These are phyloP conservation scores for Danio choprae DNA, from an alignment of 2,797 vertebrate species.

Conservation along the genomic window DNA sequence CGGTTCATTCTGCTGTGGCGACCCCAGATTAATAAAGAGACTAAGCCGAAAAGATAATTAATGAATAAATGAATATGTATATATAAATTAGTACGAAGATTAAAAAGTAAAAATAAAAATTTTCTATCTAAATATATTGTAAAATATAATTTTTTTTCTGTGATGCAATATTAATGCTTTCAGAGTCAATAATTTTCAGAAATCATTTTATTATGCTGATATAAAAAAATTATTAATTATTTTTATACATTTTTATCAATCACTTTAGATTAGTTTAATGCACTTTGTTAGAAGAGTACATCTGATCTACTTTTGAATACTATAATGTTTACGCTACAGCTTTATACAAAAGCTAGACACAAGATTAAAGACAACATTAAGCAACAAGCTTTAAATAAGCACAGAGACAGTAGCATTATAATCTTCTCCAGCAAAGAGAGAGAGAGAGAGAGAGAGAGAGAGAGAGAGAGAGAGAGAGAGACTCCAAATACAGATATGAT, in stretches of 20 bases:
- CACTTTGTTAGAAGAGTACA: too few species aligned
- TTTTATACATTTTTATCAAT: too few species aligned
- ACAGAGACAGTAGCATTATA: conserved; percentile 22
- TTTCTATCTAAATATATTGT: too few species aligned
- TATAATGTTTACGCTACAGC: too few species aligned
- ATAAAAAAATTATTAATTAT: background rate
- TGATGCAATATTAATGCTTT: background rate
- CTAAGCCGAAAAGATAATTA: too few species aligned
- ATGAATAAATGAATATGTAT: too few species aligned
- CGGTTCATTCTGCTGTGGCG: too few species aligned
- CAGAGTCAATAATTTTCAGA: background rate
- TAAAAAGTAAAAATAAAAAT: too few species aligned
- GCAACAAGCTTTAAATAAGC: conserved; percentile 42
- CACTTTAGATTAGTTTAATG: background rate
- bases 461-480: background rate
- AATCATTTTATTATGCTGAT: background rate
- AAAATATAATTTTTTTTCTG: background rate
- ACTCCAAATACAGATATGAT: conserved; percentile 64
- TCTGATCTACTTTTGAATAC: background rate
- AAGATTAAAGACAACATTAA: conserved; percentile 3
- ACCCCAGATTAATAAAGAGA: too few species aligned
- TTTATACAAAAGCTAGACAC: background rate
- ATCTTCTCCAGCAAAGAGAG: background rate
- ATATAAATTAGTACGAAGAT: too few species aligned
- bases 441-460: conserved; percentile 11